Evolutionary conservation across 30 jellyfish, hydroid and myxozoan species (phyloP).

Genomic region (Pelagia noctiluca): DNA sequence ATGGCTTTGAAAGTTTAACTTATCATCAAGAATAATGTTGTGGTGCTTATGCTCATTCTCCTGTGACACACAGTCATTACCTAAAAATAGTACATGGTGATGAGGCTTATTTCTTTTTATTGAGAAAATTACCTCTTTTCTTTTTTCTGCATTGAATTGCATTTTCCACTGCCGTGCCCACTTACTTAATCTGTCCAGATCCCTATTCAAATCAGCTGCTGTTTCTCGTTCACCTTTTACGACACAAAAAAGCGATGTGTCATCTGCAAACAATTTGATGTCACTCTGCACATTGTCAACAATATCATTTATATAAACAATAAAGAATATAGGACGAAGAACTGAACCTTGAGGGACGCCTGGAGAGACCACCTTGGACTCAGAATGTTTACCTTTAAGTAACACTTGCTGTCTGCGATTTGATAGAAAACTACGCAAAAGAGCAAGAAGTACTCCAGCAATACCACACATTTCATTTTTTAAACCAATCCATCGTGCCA

Average conservation of each 20-base stretch:
- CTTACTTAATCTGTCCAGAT: too few species aligned
- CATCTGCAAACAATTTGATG: slow-evolving; percentile 50
- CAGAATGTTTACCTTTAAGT: slow-evolving; percentile 44
- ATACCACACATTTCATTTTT: slow-evolving; percentile 44
- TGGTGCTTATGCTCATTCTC: slow-evolving; percentile 48
- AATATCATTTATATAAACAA: slow-evolving; percentile 46
- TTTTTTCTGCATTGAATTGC: slow-evolving; percentile 19
- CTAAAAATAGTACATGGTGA: slow-evolving; percentile 33
- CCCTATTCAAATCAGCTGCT: slow-evolving; percentile 48
- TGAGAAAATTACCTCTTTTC: slow-evolving; percentile 48
- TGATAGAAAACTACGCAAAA: slow-evolving; percentile 40
- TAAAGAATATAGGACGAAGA: slow-evolving; percentile 42
- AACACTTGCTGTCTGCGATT: slow-evolving; percentile 32
- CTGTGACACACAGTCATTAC: slow-evolving; percentile 17
- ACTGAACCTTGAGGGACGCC: slow-evolving; percentile 74
- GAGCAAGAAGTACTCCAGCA: slow-evolving; percentile 36
- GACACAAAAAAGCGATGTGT: slow-evolving; percentile 57
- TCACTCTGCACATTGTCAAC: slow-evolving; percentile 33
- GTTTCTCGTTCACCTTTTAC: slow-evolving; percentile 29
- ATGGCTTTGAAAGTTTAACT: too few species aligned
- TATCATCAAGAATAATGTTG: too few species aligned
- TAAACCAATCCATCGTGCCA: slow-evolving; percentile 16
- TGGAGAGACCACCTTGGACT: slow-evolving; percentile 20
- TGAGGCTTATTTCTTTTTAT: slow-evolving; percentile 19
- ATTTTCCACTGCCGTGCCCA: too few species aligned